Percentiles rank a stretch among this genome's conserved stretches.
Evolutionary conservation across 2,888 invertebrate species (phyloP).

Genomic region (Diarsia brunnea): DNA sequence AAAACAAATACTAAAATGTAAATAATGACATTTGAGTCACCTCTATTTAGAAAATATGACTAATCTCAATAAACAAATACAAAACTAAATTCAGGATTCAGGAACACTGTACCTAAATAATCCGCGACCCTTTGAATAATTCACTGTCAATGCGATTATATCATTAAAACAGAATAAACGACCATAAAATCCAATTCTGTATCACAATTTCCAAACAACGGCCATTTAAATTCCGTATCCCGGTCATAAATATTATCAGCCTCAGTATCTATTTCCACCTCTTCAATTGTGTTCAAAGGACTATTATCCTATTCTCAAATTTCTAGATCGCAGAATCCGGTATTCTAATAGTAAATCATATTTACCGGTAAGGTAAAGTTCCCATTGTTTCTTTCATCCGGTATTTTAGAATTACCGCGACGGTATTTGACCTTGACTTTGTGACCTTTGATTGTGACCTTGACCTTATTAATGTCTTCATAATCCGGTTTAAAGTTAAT

Average conservation of each 20-base stretch:
- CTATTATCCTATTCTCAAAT: slow-evolving; percentile 44
- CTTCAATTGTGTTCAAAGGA: slow-evolving; percentile 33
- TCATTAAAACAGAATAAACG: slow-evolving; percentile 18
- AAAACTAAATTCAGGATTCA: background rate
- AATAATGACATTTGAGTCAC: slow-evolving; percentile 9
- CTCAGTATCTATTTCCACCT: slow-evolving; percentile 30
- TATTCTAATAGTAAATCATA: slow-evolving; percentile 37
- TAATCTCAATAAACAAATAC: background rate
- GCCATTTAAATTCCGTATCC: slow-evolving; percentile 26
- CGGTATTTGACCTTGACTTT: slow-evolving; percentile 27
- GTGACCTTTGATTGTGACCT: slow-evolving; percentile 45
- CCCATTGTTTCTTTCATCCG: slow-evolving; percentile 38
- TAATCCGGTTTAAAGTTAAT: slow-evolving; percentile 41
- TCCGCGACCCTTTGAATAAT: slow-evolving; percentile 18
- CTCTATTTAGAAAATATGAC: background rate
- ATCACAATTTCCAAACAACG: slow-evolving; percentile 21
- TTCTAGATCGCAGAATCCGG: slow-evolving; percentile 31
- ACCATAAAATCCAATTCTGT: slow-evolving; percentile 15
- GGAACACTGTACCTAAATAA: slow-evolving; percentile 2
- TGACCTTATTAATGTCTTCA: slow-evolving; percentile 44
- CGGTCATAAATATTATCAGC: slow-evolving; percentile 36
- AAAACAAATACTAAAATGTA: slow-evolving; percentile 4
- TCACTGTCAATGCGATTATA: slow-evolving; percentile 8
- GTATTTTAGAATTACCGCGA: slow-evolving; percentile 38
- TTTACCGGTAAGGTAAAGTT: slow-evolving; percentile 38